Evolutionary conservation across 2,113 vertebrate genomes (phyloP), one percentile per base, ranked within the genome.

Genomic region (Circaetus gallicus): DNA sequence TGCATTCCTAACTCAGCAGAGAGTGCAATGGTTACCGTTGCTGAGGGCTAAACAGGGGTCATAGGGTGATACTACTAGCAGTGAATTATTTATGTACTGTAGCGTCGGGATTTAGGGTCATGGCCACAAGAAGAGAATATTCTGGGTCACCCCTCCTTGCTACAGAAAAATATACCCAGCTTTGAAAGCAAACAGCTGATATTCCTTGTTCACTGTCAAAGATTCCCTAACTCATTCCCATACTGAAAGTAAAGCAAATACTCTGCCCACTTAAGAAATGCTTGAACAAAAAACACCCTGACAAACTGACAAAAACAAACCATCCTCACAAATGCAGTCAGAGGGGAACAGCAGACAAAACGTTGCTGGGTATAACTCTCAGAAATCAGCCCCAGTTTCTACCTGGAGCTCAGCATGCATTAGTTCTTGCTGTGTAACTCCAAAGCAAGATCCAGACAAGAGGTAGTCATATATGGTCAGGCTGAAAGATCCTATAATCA

Each of bases 51-150:
- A 87, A 26, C 24, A 73, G 42, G 53, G 87, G 87, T 91, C 84
- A 29, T 0, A 20, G 50, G 49, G 81, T 13, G 31, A 70, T 34
- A 34, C 70, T 20, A 50, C 40, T 5, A 25, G 53, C 74, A 66
- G 29, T 58, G 94, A 94, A 81, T 97, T 81, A 83, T 96, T 91
- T 55, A 50, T 70, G 53, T 38, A 13, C 66, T 66, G 45, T 14
- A 16, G 53, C 1, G 0, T 16, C 11, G 66, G 93, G 49, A 80
- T 59, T 55, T 29, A 29, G 70, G 84, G 89, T 82, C 58, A 11
- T 0, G 16, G 53, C 52, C 86, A 69, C 0, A 0, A 28, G 34
- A 47, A 28, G 53, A 63, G 47, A 90, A 81, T 55, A 34, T 83
- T 96, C 91, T 63, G 61, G 52, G 86, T 62, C 81, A 52, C 8